Evolutionary conservation across 2,888 invertebrate genomes (phyloP).

Genomic region (Chalcosyrphus nemorum): DNA sequence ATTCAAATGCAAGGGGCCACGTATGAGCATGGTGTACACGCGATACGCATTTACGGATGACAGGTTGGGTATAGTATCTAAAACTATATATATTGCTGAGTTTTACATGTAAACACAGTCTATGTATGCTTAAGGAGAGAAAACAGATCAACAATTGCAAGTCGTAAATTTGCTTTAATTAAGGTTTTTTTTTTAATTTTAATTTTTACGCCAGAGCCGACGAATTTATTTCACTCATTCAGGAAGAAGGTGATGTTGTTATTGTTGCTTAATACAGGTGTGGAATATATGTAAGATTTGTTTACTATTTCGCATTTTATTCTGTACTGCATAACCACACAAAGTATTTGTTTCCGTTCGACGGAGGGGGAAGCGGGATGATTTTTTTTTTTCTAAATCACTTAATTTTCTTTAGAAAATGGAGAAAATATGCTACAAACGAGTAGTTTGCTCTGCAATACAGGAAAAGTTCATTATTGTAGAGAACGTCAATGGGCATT

Average conservation of each 20-base stretch:
- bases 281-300: slow-evolving; percentile 30
- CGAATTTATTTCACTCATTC: slow-evolving; percentile 53
- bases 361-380: neutral
- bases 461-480: slow-evolving; percentile 57
- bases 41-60: slow-evolving; percentile 70
- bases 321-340: slow-evolving; percentile 2
- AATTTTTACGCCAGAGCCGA: slow-evolving; percentile 35
- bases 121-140: slow-evolving; percentile 37
- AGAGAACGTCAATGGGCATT: slow-evolving; percentile 15
- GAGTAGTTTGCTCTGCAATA: slow-evolving; percentile 9
- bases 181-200: slow-evolving; percentile 8
- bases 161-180: slow-evolving; percentile 56
- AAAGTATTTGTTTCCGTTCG: slow-evolving; percentile 56
- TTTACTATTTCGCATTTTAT: slow-evolving; percentile 32
- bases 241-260: slow-evolving; percentile 35
- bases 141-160: slow-evolving; percentile 35
- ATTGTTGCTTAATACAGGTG: slow-evolving; percentile 53
- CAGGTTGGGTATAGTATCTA: slow-evolving; percentile 9
- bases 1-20: neutral
- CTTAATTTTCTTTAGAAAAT: slow-evolving; percentile 57
- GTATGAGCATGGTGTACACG: slow-evolving; percentile 55
- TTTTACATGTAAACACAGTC: slow-evolving; percentile 30
- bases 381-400: slow-evolving; percentile 32
- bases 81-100: neutral
- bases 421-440: slow-evolving; percentile 31